Base-by-base conservation (phyloP, 2,888 invertebrate species). In the Drosophila paramelanica region DNA sequence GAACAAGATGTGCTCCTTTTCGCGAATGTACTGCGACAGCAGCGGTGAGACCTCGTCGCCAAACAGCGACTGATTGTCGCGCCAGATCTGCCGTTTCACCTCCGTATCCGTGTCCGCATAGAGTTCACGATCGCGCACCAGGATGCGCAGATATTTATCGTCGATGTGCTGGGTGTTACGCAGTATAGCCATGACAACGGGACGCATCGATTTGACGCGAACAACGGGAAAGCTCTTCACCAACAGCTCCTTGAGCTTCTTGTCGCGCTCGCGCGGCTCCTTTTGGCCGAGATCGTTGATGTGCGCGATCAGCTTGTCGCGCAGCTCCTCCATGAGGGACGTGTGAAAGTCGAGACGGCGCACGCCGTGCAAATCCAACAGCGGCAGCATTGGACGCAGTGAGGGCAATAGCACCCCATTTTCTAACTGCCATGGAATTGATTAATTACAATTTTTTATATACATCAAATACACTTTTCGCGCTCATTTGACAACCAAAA, bases 71-170 rank as follows among this genome's bases (percentile, higher is more conserved):
- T 99, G 98, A 92, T 99, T 98, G 88, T 98, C 98, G 89, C 98
- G 97, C 99, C 99, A 99, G 84, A 99, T 99, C 91, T 99, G 99
- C 42, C 98, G 94, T 91, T 98, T 99, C 0, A 99, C 98, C 93
- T 98, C 98, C 0, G 98, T 98, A 76, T 98, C 97, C 13, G 98
- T 98, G 80, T 98, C 98, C 79, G 96, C 96, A 90, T 99, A 99
- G 5, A 99, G 93, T 90, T 98, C 98, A 75, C 96, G 94, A 90
- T 98, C 98, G 67, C 96, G 94, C 0, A 97, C 97, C 38, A 96
- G 91, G 25, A 96, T 95, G 75, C 94, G 94, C 39, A 97, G 92
- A 91, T 96, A 97, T 92, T 97, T 97, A 81, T 98, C 98, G 89
- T 98, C 98, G 81, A 99, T 98, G 79, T 97, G 96, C 2, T 97